Conservation (phyloP, 2,797 vertebrate species). For the Hippocampus kuda region DNA sequence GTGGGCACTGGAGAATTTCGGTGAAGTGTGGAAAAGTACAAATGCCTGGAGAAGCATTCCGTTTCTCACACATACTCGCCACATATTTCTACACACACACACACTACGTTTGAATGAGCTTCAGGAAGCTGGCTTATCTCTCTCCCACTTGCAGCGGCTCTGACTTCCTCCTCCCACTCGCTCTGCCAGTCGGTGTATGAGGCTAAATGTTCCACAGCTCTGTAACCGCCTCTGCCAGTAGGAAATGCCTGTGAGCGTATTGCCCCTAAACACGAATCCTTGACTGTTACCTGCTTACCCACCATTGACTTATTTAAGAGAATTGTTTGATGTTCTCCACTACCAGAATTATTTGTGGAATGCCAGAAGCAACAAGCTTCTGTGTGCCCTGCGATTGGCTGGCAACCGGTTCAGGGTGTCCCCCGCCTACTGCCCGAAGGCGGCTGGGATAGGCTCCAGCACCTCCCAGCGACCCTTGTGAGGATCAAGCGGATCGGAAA, state of each 20-base stretch:
- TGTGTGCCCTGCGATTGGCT: too few relatives aligned
- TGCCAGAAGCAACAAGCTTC: too few relatives aligned
- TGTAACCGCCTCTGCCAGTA: slow-evolving; percentile 25
- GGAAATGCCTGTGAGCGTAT: slow-evolving; percentile 30
- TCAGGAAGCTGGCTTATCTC: slow-evolving; percentile 52
- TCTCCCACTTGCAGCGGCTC: slow-evolving; percentile 34
- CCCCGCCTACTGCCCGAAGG: too few relatives aligned
- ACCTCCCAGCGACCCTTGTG: too few relatives aligned
- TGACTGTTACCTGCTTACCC: slow-evolving; percentile 16
- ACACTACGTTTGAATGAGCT: slow-evolving; percentile 27
- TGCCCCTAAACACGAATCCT: slow-evolving; percentile 25
- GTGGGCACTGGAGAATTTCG: neutral
- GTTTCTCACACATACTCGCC: neutral
- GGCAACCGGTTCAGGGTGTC: too few relatives aligned
- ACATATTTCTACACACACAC: neutral
- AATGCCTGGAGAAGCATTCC: slow-evolving; percentile 2
- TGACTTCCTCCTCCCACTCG: slow-evolving; percentile 31
- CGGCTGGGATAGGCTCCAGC: too few relatives aligned
- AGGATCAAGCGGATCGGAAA: too few relatives aligned
- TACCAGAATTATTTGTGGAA: neutral
- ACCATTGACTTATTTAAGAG: slow-evolving; percentile 1
- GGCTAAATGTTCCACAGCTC: slow-evolving; percentile 24
- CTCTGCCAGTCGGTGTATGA: slow-evolving; percentile 19
- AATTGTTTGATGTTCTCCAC: neutral
- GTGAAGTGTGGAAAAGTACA: neutral